Conservation (phyloP, 2,888 invertebrate species). For the Drosophila seclusa region DNA sequence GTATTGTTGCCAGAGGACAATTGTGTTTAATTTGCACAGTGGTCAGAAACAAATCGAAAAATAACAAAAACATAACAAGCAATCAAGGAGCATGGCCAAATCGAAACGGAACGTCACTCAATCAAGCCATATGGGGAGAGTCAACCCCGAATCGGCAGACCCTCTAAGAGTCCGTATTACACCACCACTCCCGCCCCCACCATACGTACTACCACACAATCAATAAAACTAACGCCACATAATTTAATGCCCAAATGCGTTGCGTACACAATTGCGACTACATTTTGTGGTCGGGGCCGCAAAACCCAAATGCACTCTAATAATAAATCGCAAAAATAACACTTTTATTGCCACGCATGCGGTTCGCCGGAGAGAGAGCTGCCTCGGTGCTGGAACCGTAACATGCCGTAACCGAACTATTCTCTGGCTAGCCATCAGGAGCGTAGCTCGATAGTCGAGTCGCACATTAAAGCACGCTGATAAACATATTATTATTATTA, state of each 20-base stretch:
- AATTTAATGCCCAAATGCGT: conserved; percentile 79
- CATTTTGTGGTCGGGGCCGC: conserved; percentile 60
- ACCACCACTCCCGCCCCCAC: background rate
- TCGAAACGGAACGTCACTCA: conserved; percentile 36
- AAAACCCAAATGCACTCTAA: conserved; percentile 79
- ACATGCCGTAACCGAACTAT: background rate
- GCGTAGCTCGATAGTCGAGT: conserved; percentile 56
- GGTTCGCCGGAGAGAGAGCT: conserved; percentile 39
- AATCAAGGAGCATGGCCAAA: conserved; percentile 56
- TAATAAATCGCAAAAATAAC: conserved; percentile 80
- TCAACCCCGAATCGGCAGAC: background rate
- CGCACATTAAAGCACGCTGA: conserved; percentile 72
- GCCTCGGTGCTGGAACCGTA: conserved; percentile 19
- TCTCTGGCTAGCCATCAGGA: conserved; percentile 6
- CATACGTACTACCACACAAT: conserved; percentile 45
- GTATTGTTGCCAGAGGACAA: conserved; percentile 33
- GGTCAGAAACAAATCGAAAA: conserved; percentile 62
- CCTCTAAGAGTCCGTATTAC: background rate
- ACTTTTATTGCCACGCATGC: conserved; percentile 73
- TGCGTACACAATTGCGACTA: conserved; percentile 69
- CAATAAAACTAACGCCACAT: conserved; percentile 80
- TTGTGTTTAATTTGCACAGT: conserved; percentile 71
- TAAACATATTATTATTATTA: conserved; percentile 81
- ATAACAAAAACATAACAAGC: conserved; percentile 66
- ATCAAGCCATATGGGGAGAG: conserved; percentile 30